Conservation (phyloP, 2,113 vertebrate genomes). For the Podarcis raffonei region DNA sequence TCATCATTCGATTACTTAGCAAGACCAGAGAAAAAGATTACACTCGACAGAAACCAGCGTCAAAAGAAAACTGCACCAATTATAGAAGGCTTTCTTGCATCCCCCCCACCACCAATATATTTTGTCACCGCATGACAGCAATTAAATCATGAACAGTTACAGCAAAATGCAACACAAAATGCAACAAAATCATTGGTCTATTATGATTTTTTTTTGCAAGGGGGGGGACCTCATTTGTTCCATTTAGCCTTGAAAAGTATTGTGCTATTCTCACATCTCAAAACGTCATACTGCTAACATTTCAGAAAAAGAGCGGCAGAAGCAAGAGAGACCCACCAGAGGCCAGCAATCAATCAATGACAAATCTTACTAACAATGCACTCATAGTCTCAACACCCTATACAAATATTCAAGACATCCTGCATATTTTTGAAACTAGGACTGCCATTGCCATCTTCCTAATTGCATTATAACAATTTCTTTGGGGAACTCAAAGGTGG, state of each 20-base stretch:
- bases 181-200: not conserved
- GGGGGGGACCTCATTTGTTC: not conserved
- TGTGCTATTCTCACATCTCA: not conserved
- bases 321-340: not conserved
- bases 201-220: not conserved
- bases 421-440: slow-evolving; percentile 1
- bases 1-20: not conserved
- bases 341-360: slow-evolving; percentile 48
- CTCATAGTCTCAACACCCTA: slow-evolving; percentile 16
- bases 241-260: not conserved
- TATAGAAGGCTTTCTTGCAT: not conserved
- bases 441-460: slow-evolving; percentile 7
- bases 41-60: not conserved
- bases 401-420: slow-evolving; percentile 29
- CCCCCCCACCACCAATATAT: not conserved
- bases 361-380: slow-evolving; percentile 34
- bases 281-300: not conserved
- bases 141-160: not conserved
- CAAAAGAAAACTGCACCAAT: slow-evolving; percentile 8
- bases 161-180: not conserved
- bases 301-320: not conserved
- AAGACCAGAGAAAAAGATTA: not conserved
- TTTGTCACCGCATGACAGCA: not conserved
- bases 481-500: not conserved
- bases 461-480: slow-evolving; percentile 18